Conservation (phyloP, 1,140 invertebrate genomes). For the Pinna nobilis region DNA sequence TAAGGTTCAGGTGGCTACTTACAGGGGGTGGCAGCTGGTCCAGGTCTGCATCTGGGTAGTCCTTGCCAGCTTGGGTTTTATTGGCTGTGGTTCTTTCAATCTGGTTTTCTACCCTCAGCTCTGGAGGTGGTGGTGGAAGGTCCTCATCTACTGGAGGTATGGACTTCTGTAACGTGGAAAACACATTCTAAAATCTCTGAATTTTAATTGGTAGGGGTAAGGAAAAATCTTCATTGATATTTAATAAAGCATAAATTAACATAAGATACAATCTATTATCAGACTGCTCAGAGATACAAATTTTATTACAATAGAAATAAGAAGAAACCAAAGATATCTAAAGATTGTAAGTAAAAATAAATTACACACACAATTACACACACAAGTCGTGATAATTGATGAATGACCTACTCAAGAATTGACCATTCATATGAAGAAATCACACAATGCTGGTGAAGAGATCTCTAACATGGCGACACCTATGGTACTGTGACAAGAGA, state of each 20-base stretch:
- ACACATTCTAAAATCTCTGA: too few species aligned
- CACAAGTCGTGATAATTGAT: too few species aligned
- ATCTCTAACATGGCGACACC: too few species aligned
- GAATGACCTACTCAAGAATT: too few species aligned
- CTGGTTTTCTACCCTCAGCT: slow-evolving; percentile 43
- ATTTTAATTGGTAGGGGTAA: too few species aligned
- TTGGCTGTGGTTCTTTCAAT: slow-evolving; percentile 34
- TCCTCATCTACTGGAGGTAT: slow-evolving; percentile 58
- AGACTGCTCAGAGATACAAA: background rate
- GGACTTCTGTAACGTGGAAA: slow-evolving; percentile 47
- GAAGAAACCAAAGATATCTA: background rate
- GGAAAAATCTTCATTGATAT: too few species aligned
- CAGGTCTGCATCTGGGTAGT: slow-evolving; percentile 26
- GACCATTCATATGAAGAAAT: too few species aligned
- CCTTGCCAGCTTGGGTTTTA: slow-evolving; percentile 4
- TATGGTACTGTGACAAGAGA: too few species aligned
- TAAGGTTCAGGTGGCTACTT: slow-evolving; percentile 17
- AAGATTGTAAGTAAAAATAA: background rate
- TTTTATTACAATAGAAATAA: background rate
- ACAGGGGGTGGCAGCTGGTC: slow-evolving; percentile 51
- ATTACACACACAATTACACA: too few species aligned
- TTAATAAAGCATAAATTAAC: background rate
- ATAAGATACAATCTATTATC: background rate
- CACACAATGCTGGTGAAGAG: too few species aligned
- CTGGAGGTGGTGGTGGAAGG: slow-evolving; percentile 62